A percentile compares a stretch with the other conserved stretches of the same genome.
Evolutionary conservation across 2,797 vertebrate species (phyloP).

Genomic region (Gallirallus australis): DNA sequence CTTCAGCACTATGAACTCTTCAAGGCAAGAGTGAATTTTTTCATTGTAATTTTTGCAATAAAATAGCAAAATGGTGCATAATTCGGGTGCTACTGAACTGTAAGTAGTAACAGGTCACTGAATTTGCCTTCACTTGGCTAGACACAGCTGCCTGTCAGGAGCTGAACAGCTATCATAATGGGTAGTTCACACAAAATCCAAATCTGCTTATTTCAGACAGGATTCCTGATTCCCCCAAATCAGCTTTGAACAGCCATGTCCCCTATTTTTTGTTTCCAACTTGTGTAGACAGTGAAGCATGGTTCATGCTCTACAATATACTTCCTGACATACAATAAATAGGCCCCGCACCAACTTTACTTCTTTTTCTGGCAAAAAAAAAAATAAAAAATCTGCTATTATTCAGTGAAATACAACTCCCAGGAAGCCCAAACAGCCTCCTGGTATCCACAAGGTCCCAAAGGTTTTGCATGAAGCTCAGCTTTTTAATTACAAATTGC

Average conservation of each 20-base stretch:
- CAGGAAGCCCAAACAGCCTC: background rate
- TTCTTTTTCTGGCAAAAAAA: background rate
- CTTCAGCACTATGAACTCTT: background rate
- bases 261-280: background rate
- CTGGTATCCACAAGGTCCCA: background rate
- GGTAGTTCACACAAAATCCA: background rate
- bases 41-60: background rate
- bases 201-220: background rate
- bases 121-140: background rate
- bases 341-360: background rate
- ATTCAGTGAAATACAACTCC: background rate
- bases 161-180: background rate
- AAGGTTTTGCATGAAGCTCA: background rate
- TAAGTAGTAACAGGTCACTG: background rate
- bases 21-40: background rate
- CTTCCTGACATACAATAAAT: background rate
- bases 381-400: background rate
- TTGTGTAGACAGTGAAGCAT: rapidly evolving
- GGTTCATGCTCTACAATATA: background rate
- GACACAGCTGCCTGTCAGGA: background rate
- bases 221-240: background rate
- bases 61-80: background rate
- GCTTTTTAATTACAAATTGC: background rate
- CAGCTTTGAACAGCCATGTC: background rate
- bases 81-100: background rate